Base-by-base conservation (phyloP, 37 sponge, comb jelly and placozoan species). In the Bolinopsis microptera region DNA sequence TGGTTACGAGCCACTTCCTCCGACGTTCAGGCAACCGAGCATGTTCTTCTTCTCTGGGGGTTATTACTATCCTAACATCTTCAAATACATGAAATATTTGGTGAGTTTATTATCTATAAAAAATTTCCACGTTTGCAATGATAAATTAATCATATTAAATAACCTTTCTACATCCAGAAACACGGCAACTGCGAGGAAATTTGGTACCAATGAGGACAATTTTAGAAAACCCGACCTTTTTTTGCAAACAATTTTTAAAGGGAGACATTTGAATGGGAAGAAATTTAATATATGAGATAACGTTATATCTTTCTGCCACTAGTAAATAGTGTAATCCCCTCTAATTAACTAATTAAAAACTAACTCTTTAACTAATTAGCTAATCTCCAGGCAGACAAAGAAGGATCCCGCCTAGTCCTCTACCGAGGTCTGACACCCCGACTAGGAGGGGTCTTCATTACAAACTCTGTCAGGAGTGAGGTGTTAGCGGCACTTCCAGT, bases 21-120 rank as follows among this genome's bases (percentile, higher is more conserved):
- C 90, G 5, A 41, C n/a, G 3, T 86, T 39, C 35, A 34, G 23
- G 0, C 13, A 41, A 41, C 90, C 90, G 1, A 40, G 61, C 26
- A 28, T 86, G 26, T 41, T 86, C 27, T 86, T 86, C 61, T 86
- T 86, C 28, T 33, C 36, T 40, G 90, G 90, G 16, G 90, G 90
- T 25, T 86, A 28, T 38, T 86, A 33, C 61, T 86, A 86, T 27
- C 90, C 90, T 28, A 86, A 86, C 90, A 86, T 86, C 40, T 86
- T 33, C 35, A 28, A 34, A 23, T 86, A 86, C 61, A 86, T 86
- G 90, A 38, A 39, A 41, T 86, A 86, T 27, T 40, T 86, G 90
- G 90, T 86, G 36, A 86, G 90, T 72, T n/a, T n/a, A n/a, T n/a
- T n/a, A n/a, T n/a, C n/a, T 67, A 21, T 67, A 22, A 67, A 67